Base-by-base conservation (phyloP, 30 jellyfish, hydroid and myxozoan genomes). In the Pelagia noctiluca region DNA sequence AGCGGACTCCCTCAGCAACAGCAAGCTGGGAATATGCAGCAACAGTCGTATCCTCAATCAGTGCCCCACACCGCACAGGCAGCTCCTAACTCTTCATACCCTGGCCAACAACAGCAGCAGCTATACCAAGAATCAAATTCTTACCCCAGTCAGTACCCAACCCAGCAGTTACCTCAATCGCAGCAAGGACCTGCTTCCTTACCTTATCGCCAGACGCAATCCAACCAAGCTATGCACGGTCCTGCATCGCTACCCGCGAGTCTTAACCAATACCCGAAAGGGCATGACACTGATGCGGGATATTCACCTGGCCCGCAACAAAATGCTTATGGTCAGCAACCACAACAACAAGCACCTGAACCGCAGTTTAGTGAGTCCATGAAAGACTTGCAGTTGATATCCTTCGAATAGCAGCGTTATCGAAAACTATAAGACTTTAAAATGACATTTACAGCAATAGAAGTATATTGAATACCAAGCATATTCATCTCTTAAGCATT, bases 351-450 rank as follows among this genome's bases (percentile, higher is more conserved):
- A 68, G 61, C 26, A 11, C 24, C 71, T 5, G 77, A 34, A 21
- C 77, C 77, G 52, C 49, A 11, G 34, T 2, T 73, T 62, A 72
- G 88, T 34, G 94, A 73, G 32, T 35, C 54, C 25, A 84, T 84
- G 88, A 71, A 82, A 22, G 97, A 89, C 49, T 63, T 89, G 75
- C 94, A 81, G 76, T 60, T 82, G 79, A 89, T 82, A 22, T 89
- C 95, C 7, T 89, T 89, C 60, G 95, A 89, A 60, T 89, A 38
- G n/a, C n/a, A n/a, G n/a, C n/a, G n/a, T n/a, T n/a, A n/a, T n/a
- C n/a, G n/a, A n/a, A n/a, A n/a, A n/a, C n/a, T n/a, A n/a, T n/a
- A n/a, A n/a, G n/a, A n/a, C n/a, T n/a, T n/a, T n/a, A n/a, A n/a
- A n/a, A n/a, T n/a, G n/a, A n/a, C n/a, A n/a, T n/a, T n/a, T n/a